Evolutionary conservation across 53 echinoderm and acorn worm species (phyloP).

Genomic region (Stichopus horrens): DNA sequence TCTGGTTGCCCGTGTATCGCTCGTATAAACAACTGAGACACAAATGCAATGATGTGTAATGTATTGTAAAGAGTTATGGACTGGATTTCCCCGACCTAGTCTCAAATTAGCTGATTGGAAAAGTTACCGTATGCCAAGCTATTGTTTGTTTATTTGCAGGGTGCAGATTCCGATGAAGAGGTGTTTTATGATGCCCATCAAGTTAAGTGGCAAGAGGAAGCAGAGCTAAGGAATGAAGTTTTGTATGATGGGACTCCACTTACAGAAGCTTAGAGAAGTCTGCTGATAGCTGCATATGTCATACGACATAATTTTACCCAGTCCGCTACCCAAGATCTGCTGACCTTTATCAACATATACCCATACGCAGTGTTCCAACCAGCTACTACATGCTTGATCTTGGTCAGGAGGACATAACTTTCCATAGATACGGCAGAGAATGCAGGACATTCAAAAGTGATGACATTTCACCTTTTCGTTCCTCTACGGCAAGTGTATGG

Average conservation of each 20-base stretch:
- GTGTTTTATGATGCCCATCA: conserved; percentile 3
- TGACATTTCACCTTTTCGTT: conserved; percentile 44
- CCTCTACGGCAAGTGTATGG: conserved; percentile 48
- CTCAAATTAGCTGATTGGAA: too few species aligned
- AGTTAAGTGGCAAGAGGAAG: neutral
- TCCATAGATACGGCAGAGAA: conserved; percentile 37
- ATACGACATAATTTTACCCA: conserved; percentile 46
- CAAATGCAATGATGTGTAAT: too few species aligned
- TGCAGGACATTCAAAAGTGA: conserved; percentile 47
- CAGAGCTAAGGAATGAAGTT: neutral
- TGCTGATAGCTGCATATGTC: conserved; percentile 30
- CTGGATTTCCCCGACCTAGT: too few species aligned
- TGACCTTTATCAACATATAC: conserved; percentile 45
- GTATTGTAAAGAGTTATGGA: too few species aligned
- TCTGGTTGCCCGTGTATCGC: too few species aligned
- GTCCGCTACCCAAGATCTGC: conserved; percentile 48
- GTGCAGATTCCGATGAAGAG: conserved; percentile 3
- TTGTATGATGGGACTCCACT: conserved; percentile 17
- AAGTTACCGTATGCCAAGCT: too few species aligned
- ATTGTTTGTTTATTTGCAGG: neutral
- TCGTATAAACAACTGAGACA: too few species aligned
- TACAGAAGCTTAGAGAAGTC: neutral
- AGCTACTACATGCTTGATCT: conserved; percentile 48
- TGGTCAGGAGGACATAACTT: conserved; percentile 15
- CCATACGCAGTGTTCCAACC: conserved; percentile 31